A percentile compares a stretch with the other conserved stretches of the same genome.
Evolutionary conservation across 2,888 invertebrate species (phyloP).

Genomic region (Graphium colonna): DNA sequence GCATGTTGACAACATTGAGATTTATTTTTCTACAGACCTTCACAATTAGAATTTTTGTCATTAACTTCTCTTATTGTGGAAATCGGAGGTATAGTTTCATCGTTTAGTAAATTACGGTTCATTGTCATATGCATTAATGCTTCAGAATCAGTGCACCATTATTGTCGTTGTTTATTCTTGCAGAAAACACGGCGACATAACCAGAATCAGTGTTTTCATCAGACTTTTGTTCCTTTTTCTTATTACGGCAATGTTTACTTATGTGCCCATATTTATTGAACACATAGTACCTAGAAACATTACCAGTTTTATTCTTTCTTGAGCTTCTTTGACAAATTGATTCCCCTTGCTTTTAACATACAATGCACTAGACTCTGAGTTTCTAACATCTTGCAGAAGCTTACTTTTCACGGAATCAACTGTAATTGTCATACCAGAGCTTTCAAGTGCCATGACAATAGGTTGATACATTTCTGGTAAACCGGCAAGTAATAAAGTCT

Average conservation of each 20-base stretch:
- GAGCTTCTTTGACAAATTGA: not conserved
- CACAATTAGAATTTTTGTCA: slow-evolving; percentile 20
- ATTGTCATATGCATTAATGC: slow-evolving; percentile 25
- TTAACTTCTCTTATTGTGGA: slow-evolving; percentile 23
- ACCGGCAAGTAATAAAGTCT: slow-evolving; percentile 28
- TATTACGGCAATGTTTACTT: no score
- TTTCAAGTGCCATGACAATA: slow-evolving; percentile 27
- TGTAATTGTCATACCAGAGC: slow-evolving; percentile 17
- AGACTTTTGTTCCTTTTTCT: no score
- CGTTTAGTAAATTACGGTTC: slow-evolving; percentile 27
- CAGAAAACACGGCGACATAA: slow-evolving; percentile 32
- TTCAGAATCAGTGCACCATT: slow-evolving; percentile 41
- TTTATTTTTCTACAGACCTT: slow-evolving; percentile 14
- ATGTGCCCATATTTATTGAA: not conserved
- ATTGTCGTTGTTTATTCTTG: not conserved
- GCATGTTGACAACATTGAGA: not conserved
- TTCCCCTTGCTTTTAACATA: not conserved
- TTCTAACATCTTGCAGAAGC: slow-evolving; percentile 10
- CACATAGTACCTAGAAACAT: not conserved
- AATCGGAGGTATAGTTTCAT: slow-evolving; percentile 20
- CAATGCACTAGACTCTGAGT: not conserved
- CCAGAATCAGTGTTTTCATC: no score
- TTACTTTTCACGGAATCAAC: not conserved
- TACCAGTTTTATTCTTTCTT: not conserved
- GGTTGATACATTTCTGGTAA: slow-evolving; percentile 27